Evolutionary conservation across 2,888 invertebrate genomes (phyloP).

Genomic region (Plusia festucae): DNA sequence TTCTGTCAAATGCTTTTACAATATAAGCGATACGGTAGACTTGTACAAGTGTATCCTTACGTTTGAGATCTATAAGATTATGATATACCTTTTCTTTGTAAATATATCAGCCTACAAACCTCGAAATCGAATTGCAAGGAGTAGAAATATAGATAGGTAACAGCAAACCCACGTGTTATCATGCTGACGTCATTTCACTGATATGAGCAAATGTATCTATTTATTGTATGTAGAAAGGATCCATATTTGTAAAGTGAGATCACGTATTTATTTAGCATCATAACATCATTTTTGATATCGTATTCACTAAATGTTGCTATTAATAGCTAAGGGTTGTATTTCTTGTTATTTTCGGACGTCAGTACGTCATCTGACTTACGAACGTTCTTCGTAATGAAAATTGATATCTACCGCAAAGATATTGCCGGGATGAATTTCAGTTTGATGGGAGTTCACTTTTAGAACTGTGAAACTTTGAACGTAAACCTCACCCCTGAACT

Average conservation of each 20-base stretch:
- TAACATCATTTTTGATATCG: constrained; percentile 1
- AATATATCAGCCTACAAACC: not conserved
- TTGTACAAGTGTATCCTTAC: too few relatives aligned
- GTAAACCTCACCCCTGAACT: too few relatives aligned
- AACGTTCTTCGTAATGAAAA: not conserved
- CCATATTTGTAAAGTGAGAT: constrained; percentile 2
- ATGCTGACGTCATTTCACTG: not conserved
- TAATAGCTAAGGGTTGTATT: not conserved
- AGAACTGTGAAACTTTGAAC: not conserved
- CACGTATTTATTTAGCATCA: not conserved
- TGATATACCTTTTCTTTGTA: too few relatives aligned
- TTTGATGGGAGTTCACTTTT: not conserved
- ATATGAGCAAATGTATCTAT: constrained; percentile 4
- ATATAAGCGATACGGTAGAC: too few relatives aligned
- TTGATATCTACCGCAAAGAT: not conserved
- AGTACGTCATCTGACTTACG: not conserved
- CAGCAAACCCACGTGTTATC: not conserved
- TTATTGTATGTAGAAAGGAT: constrained; percentile 2
- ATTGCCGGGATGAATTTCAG: not conserved
- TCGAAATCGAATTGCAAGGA: not conserved
- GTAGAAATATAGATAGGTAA: not conserved
- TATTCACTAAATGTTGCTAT: not conserved
- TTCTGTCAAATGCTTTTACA: too few relatives aligned
- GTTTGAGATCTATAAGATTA: too few relatives aligned
- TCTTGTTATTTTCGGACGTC: not conserved